Evolutionary conservation across 2,797 vertebrate species (phyloP), one percentile per base, ranked within the genome.

Genomic region (Crocidura indochinensis): DNA sequence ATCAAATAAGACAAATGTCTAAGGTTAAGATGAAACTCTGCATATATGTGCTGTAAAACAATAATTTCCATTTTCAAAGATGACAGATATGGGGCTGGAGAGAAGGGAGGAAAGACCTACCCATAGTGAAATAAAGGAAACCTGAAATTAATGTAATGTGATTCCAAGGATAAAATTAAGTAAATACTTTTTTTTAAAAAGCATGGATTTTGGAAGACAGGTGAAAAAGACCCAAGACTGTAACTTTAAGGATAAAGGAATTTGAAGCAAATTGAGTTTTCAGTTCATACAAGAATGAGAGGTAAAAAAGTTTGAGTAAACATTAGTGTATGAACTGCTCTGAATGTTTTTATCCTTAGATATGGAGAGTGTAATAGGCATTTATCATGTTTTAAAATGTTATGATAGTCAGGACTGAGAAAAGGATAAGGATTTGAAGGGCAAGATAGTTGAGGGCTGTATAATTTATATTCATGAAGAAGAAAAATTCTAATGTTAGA

Each of bases 171-270:
- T 62, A 19, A 2, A 62, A 77, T 29, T 6, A 56, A 85, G 10
- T 14, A 2, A 31, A 46, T 19, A 2, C n/a, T 15, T 7, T 84
- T 15, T 65, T 60, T 27, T 10, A 9, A 60, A 60, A 60, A 60
- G 19, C 19, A 74, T 60, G 29, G 60, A 75, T 75, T 4, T 10
- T 69, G 24, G 22, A 60, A 3, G 49, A 84, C 15, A 69, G 69
- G 69, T 20, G 26, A 53, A 60, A 89, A 91, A n/a, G 6, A 81
- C 79, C 73, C 26, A 26, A 14, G 11, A 56, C 2, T 3, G 9
- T 64, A 79, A 56, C 62, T 69, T 1, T 22, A 10, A 85, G 78
- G 88, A 51, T 78, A 31, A 81, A 87, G 29, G 12, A 81, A 84
- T 31, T 76, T 83, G 56, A 56, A n/a, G 17, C 47, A 78, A 87